phyloP scores from a whole-genome alignment of 1,140 invertebrate species.

The Stenopsyche tienmushanensis region DNA sequence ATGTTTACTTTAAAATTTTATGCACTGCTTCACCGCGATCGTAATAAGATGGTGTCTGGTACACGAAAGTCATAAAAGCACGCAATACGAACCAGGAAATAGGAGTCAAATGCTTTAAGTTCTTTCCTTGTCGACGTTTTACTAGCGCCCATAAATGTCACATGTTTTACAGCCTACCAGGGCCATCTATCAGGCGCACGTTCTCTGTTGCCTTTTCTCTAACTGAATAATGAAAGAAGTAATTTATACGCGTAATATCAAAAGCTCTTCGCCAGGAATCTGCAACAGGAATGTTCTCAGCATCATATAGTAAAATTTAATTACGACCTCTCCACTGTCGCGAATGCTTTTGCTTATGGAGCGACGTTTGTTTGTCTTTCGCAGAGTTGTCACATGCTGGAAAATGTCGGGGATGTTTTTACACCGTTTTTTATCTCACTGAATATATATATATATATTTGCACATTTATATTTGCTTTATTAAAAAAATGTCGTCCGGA shows the following conservation, averaged over 20 bases:
- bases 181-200: slow-evolving; percentile 6
- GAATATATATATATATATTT: slow-evolving; percentile 2
- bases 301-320: not conserved
- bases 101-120: not conserved
- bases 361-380: too few species aligned
- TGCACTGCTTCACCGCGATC: too few species aligned
- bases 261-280: not conserved
- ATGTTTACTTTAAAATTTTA: too few species aligned
- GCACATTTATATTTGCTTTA: not conserved
- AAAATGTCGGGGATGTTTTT: too few species aligned
- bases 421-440: too few species aligned
- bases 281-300: too few species aligned
- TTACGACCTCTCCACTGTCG: too few species aligned
- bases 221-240: slow-evolving; percentile 17
- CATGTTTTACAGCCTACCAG: slow-evolving; percentile 7
- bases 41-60: too few species aligned
- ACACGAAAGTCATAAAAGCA: slow-evolving; percentile 1
- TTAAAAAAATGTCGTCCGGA: too few species aligned
- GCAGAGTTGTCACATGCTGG: too few species aligned
- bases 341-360: too few species aligned
- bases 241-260: slow-evolving; percentile 1
- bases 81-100: not conserved
- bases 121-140: not conserved
- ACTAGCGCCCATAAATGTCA: slow-evolving; percentile 22
- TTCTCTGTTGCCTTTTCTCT: not conserved